Conservation (phyloP, 92 coral and sea anemone genomes). For the Muricea muricata region DNA sequence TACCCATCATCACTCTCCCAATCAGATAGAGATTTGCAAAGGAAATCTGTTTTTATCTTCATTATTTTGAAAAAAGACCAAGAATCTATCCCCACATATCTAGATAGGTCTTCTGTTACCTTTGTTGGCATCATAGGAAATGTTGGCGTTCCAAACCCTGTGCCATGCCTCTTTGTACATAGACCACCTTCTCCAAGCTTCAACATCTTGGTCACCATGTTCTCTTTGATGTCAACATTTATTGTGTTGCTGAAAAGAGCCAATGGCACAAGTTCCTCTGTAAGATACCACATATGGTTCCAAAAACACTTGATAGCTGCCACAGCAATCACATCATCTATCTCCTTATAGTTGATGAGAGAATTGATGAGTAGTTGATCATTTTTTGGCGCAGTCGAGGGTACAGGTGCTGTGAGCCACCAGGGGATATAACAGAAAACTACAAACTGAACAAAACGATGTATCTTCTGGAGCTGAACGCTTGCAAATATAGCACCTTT, state of each 20-base stretch:
- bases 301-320: neutral
- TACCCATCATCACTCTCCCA: neutral
- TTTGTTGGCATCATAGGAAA: neutral
- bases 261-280: neutral
- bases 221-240: neutral
- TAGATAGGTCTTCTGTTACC: neutral
- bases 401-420: neutral
- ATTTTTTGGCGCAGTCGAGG: neutral
- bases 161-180: neutral
- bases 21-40: neutral
- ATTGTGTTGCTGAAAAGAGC: neutral
- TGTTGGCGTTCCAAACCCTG: neutral
- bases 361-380: neutral
- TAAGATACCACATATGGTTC: slow-evolving; percentile 5
- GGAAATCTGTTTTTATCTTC: neutral
- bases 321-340: neutral
- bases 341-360: neutral
- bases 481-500: neutral
- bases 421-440: neutral
- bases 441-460: neutral
- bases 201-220: neutral
- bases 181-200: neutral
- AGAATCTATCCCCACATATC: neutral
- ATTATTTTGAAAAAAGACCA: neutral
- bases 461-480: neutral